Conservation (phyloP, 2,113 vertebrate genomes). For the Nothocercus nigrocapillus region DNA sequence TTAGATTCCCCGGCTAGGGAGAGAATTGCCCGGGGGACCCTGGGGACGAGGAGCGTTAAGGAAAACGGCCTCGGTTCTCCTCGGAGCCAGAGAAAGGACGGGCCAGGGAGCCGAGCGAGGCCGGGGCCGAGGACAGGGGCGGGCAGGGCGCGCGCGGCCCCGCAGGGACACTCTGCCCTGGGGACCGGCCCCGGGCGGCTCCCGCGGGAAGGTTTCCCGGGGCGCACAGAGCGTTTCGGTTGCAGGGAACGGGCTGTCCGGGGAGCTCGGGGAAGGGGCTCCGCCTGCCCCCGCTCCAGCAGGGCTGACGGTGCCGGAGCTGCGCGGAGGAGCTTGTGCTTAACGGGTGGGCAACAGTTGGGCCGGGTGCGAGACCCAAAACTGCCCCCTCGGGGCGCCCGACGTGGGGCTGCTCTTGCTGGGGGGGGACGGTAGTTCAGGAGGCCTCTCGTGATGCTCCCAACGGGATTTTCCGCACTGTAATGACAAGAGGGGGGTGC, state of each 20-base stretch:
- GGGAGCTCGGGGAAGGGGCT: rapidly evolving
- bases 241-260: not conserved
- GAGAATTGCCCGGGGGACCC: not conserved
- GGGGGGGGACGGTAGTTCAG: not conserved
- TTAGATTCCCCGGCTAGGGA: not conserved
- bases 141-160: rapidly evolving
- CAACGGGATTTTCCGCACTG: not conserved
- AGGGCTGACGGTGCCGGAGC: not conserved
- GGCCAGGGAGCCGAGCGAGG: not conserved
- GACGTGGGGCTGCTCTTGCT: not conserved
- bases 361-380: no score
- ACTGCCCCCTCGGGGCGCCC: not conserved
- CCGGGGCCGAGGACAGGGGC: rapidly evolving
- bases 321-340: rapidly evolving
- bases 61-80: not conserved
- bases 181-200: not conserved
- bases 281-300: rapidly evolving
- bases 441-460: rapidly evolving
- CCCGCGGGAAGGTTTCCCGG: rapidly evolving
- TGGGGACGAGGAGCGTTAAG: not conserved
- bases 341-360: no score
- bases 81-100: not conserved
- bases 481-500: not conserved
- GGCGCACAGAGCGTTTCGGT: rapidly evolving
- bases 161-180: rapidly evolving